Conservation (phyloP, 2,888 invertebrate genomes). For the Tortrix viridana region DNA sequence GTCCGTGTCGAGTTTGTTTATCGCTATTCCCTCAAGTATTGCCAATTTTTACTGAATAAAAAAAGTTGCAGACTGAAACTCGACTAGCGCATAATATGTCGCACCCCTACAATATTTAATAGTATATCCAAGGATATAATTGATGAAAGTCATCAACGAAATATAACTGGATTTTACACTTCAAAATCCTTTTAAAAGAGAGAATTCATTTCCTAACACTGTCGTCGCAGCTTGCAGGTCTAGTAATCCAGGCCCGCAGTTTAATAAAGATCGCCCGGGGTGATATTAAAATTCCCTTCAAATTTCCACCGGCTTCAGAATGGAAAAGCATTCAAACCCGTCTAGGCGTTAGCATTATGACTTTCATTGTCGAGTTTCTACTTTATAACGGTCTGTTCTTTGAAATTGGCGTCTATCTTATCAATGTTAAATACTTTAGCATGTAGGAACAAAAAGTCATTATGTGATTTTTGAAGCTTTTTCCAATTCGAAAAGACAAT, state of each 20-base stretch:
- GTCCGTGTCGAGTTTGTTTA: too few relatives aligned
- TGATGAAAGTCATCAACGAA: background rate
- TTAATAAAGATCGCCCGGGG: constrained; percentile 70
- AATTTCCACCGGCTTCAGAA: constrained; percentile 44
- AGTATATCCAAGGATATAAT: too few relatives aligned
- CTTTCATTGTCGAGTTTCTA: constrained; percentile 1
- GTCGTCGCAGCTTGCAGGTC: constrained; percentile 62
- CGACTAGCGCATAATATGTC: too few relatives aligned
- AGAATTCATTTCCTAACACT: constrained; percentile 39
- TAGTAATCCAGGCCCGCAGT: constrained; percentile 55
- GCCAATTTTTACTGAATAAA: too few relatives aligned
- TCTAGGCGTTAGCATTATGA: constrained; percentile 11
- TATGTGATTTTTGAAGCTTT: background rate
- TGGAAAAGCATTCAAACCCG: background rate
- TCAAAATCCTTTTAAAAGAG: background rate
- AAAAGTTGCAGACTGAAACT: too few relatives aligned
- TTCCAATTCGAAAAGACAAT: too few relatives aligned
- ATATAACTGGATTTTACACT: background rate
- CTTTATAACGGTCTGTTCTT: background rate
- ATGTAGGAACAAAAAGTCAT: background rate
- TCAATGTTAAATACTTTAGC: background rate
- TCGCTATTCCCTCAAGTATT: too few relatives aligned
- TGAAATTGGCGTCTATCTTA: background rate
- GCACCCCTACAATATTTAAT: too few relatives aligned
- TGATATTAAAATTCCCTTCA: constrained; percentile 76